Conservation (phyloP, 2,113 vertebrate genomes). For the Rhipidura dahli region DNA sequence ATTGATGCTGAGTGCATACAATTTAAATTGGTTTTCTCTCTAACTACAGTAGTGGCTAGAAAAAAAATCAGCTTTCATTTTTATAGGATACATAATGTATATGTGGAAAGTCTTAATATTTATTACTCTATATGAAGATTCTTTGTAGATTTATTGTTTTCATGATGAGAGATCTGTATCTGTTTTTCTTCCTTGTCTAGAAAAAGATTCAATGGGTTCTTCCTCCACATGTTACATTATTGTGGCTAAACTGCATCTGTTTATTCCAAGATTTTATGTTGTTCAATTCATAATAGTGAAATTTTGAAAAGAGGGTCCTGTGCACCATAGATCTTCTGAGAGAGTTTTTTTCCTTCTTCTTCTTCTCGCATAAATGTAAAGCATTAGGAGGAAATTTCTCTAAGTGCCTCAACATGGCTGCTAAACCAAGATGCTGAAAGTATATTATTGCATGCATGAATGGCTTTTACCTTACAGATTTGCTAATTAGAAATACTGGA, state of each 20-base stretch:
- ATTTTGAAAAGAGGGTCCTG: background rate
- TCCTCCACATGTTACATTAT: background rate
- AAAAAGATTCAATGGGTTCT: background rate
- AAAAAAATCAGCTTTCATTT: slow-evolving; percentile 20
- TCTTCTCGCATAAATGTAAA: slow-evolving; percentile 38
- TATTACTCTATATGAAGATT: slow-evolving; percentile 32
- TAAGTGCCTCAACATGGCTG: slow-evolving; percentile 53
- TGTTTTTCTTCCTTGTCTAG: slow-evolving; percentile 24
- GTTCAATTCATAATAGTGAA: background rate
- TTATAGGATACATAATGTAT: slow-evolving; percentile 14
- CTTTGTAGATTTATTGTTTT: slow-evolving; percentile 50
- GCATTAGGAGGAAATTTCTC: slow-evolving; percentile 48
- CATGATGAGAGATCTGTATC: slow-evolving; percentile 6
- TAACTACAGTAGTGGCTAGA: background rate
- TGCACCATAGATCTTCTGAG: background rate
- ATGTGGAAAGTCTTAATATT: slow-evolving; percentile 38
- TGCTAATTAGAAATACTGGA: background rate
- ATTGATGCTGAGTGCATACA: background rate
- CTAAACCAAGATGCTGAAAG: slow-evolving; percentile 53
- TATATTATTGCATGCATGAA: slow-evolving; percentile 52
- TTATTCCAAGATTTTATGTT: slow-evolving; percentile 25
- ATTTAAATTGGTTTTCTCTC: slow-evolving; percentile 32
- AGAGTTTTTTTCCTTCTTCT: slow-evolving; percentile 26
- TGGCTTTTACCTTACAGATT: slow-evolving; percentile 51
- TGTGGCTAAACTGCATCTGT: slow-evolving; percentile 12